Base-by-base conservation (phyloP, 2,888 invertebrate genomes). In the Troglohyphantes excavatus region DNA sequence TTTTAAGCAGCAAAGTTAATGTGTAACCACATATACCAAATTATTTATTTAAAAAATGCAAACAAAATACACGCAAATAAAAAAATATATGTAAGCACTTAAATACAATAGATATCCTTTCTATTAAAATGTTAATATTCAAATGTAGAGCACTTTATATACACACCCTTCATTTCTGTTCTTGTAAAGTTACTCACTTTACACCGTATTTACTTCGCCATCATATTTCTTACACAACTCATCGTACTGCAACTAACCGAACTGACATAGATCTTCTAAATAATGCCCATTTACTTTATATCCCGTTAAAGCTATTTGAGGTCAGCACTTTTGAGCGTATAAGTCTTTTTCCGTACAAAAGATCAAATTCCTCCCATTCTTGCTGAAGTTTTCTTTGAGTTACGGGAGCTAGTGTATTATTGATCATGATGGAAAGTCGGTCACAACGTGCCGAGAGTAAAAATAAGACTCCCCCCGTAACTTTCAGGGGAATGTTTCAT, bases 351-450 rank as follows among this genome's bases (percentile, higher is more conserved):
- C 23, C 70, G 23, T 13, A 46, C 46, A 46, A 72, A 72, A 26
- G 46, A 33, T 75, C 53, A 75, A 75, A 75, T 33, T 61, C 46
- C 75, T 29, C 13, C 59, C 75, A 21, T 61, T 59, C 33, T 43
- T 61, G 27, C 53, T 19, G 7, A 73, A 73, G n/a, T 53, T 61
- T 17, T 72, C 7, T 61, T 29, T 29, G 19, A 17, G 29, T 11
- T 75, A 29, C 29, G 19, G 59, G 17, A 27, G 29, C 59, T 29
- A n/a, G 26, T 61, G 19, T 61, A 6, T 61, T 75, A 75, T 59
- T 75, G 75, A 75, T n/a, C 59, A 75, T 59, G 75, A 72, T 17
- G 72, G 46, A 75, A 59, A 61, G 53, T 27, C 53, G 17, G 23
- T 29, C n/a, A 75, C 29, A 75, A 53, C 73, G 73, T 73, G 75